phyloP scores from a whole-genome alignment of 2,888 invertebrate genomes.

The Minunthozetes semirufus region DNA sequence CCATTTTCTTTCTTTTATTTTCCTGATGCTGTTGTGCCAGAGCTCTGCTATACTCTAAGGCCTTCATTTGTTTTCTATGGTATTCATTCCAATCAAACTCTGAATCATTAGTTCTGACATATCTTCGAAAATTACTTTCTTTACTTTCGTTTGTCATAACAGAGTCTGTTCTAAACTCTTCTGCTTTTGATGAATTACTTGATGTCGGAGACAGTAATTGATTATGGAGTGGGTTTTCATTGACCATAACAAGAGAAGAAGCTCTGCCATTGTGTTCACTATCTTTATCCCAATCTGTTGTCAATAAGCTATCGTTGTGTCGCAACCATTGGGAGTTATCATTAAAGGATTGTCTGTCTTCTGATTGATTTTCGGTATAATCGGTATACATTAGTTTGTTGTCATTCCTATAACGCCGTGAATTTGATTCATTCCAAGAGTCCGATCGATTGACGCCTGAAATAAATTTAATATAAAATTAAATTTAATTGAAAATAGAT shows the following conservation, averaged over 20 bases:
- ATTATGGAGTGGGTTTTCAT: neutral
- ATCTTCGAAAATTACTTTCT: neutral
- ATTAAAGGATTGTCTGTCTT: too few relatives aligned
- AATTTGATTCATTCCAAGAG: neutral
- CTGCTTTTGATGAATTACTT: neutral
- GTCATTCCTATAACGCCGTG: neutral
- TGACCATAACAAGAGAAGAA: neutral
- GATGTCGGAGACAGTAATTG: neutral
- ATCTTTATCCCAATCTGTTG: too few relatives aligned
- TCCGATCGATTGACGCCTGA: neutral
- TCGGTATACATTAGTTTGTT: neutral
- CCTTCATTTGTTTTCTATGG: neutral
- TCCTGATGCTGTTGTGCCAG: neutral
- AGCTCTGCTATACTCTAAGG: slow-evolving; percentile 2
- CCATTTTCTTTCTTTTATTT: neutral
- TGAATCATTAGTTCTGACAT: neutral
- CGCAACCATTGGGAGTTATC: too few relatives aligned
- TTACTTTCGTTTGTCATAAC: neutral
- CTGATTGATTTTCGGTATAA: neutral
- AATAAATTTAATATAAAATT: too few relatives aligned
- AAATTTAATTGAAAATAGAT: too few relatives aligned
- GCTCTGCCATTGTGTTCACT: too few relatives aligned
- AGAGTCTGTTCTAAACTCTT: neutral
- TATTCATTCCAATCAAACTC: slow-evolving; percentile 9
- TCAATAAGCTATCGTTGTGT: too few relatives aligned